phyloP scores from a whole-genome alignment of 2,888 invertebrate genomes.

The Eremobia ochroleuca region DNA sequence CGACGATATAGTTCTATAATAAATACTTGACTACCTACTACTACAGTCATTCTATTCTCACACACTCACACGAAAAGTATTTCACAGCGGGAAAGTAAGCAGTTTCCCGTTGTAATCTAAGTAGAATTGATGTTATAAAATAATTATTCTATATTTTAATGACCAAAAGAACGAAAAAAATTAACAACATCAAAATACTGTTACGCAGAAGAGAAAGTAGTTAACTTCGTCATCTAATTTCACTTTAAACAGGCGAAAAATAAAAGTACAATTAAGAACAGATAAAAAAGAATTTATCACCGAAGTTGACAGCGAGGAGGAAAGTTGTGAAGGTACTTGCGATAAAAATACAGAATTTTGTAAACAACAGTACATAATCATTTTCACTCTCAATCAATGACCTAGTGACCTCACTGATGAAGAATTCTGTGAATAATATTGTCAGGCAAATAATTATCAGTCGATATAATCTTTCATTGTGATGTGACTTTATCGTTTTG shows the following conservation, averaged over 20 bases:
- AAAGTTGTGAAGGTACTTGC: slow-evolving; percentile 35
- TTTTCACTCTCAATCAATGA: slow-evolving; percentile 25
- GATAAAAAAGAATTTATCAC: slow-evolving; percentile 57
- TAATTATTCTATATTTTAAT: slow-evolving; percentile 27
- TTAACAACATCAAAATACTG: slow-evolving; percentile 42
- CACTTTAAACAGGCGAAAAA: slow-evolving; percentile 41
- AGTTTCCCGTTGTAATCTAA: not conserved
- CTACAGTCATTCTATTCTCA: not conserved
- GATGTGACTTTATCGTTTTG: not conserved
- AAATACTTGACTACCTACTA: not conserved
- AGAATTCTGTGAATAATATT: slow-evolving; percentile 3
- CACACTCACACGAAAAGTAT: not conserved
- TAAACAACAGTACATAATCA: slow-evolving; percentile 32
- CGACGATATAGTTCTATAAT: not conserved
- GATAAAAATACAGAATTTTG: slow-evolving; percentile 18
- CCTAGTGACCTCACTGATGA: slow-evolving; percentile 23
- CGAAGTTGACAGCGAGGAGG: slow-evolving; percentile 46
- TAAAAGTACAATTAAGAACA: slow-evolving; percentile 57
- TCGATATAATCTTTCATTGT: not conserved
- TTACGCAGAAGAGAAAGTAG: slow-evolving; percentile 37
- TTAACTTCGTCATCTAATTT: slow-evolving; percentile 44
- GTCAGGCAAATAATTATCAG: not conserved
- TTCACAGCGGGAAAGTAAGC: too few relatives aligned
- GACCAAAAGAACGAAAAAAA: slow-evolving; percentile 32
- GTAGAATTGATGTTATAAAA: not conserved